A percentile compares a stretch with the other conserved stretches of the same genome.
phyloP scores from a whole-genome alignment of 2,888 invertebrate species.

The Rhingia campestris region DNA sequence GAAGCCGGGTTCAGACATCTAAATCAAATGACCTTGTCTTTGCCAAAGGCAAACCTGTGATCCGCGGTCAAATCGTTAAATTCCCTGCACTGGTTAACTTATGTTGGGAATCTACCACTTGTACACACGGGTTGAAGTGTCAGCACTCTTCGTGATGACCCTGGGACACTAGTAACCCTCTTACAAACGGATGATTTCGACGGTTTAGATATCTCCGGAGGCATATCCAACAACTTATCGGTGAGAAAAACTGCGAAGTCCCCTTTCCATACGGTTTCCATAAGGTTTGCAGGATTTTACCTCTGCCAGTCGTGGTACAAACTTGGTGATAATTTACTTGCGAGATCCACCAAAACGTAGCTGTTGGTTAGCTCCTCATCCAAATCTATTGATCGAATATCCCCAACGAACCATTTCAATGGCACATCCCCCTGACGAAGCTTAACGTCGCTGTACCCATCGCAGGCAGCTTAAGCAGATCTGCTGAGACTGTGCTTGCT shows the following conservation, averaged over 20 bases:
- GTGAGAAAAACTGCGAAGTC: too few species aligned
- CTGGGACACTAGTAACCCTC: background rate
- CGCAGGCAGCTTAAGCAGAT: too few species aligned
- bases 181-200: conserved; percentile 4
- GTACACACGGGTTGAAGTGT: background rate
- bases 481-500: too few species aligned
- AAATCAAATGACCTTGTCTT: background rate
- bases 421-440: too few species aligned
- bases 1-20: background rate
- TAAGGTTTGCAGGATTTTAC: background rate
- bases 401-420: too few species aligned
- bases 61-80: background rate
- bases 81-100: background rate
- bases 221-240: too few species aligned
- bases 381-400: too few species aligned
- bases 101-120: background rate
- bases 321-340: background rate
- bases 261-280: too few species aligned
- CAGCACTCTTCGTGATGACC: conserved; percentile 19
- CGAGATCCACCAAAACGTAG: conserved; percentile 2
- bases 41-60: background rate
- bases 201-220: background rate
- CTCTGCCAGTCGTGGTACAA: conserved; percentile 4
- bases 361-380: too few species aligned
- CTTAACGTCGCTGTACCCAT: too few species aligned